Evolutionary conservation across 2,888 invertebrate genomes (phyloP), one percentile per base, ranked within the genome.

Genomic region (Cryptocephalus primarius): DNA sequence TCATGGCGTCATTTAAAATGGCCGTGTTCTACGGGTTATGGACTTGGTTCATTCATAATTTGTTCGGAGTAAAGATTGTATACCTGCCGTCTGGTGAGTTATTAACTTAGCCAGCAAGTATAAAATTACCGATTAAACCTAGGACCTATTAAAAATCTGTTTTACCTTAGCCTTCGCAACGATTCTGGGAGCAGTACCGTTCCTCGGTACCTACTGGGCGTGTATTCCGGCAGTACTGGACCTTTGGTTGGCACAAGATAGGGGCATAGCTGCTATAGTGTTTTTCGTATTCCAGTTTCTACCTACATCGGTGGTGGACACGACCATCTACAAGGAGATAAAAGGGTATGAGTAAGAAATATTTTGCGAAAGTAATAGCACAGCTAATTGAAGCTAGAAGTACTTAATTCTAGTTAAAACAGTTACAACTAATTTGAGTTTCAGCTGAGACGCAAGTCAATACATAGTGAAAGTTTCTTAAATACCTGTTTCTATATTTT

Each of bases 1-100:
- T 99, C 66, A 82, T 89, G 49, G 95, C 96, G 0, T 94, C 96
- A 2, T 86, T 95, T 60, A 99, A 97, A 74, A 90, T 97, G 82
- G 90, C 94, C 1, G 76, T 88, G 0, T 99, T 99, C 73, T 97
- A 99, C 67, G 97, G 96, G 0, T 76, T 97, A 53, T 99, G 96
- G 83, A 97, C 97, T 0, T 99, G 96, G 93, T 80, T 97, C 51
- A 88, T 93, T 44, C 97, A 99, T 69, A 92, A 90, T 55, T 73
- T 97, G 9, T 96, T 97, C 66, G 89, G 89, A 47, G 88, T 88
- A 4, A 90, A 92, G 69, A 89, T 99, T 50, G 90, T 97, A 33
- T 97, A 95, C 69, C 77, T 97, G 54, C 96, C 97, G 1, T 88
- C 94, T 61, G 85, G 88, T 88, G 67, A 46, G 42, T 39, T 14